These are phyloP conservation scores for Brassicogethes aeneus DNA, from an alignment of 2,888 invertebrate genomes.

Conservation along the genomic window DNA sequence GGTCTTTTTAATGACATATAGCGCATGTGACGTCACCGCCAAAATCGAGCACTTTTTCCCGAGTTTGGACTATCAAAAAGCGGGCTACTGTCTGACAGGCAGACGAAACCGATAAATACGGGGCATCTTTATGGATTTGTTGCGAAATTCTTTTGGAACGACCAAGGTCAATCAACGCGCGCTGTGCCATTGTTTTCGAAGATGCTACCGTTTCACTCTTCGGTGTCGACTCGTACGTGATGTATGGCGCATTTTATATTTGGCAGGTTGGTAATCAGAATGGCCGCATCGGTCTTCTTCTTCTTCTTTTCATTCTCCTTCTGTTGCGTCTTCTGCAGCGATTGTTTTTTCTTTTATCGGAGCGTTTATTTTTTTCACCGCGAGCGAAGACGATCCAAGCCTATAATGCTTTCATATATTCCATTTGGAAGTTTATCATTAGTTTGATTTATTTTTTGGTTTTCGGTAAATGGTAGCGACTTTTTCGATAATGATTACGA, in stretches of 20 bases:
- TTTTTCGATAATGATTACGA: too few relatives aligned
- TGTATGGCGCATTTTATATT: conserved; percentile 16
- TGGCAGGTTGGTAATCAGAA: conserved; percentile 7
- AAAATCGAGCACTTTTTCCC: conserved; percentile 27
- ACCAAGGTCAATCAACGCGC: conserved; percentile 22
- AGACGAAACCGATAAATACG: conserved; percentile 34
- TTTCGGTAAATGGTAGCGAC: too few relatives aligned
- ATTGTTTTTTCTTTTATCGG: conserved; percentile 10
- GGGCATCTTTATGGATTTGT: conserved; percentile 31
- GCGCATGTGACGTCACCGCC: conserved; percentile 3
- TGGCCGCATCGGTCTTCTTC: not conserved
- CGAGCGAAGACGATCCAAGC: not conserved
- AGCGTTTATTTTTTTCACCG: not conserved
- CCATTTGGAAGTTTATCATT: too few relatives aligned
- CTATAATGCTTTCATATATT: not conserved
- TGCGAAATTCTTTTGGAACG: conserved; percentile 24
- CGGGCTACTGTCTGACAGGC: conserved; percentile 28
- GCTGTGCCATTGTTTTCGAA: conserved; percentile 15
- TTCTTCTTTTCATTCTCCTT: too few relatives aligned
- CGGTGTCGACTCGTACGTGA: conserved; percentile 11
- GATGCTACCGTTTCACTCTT: not conserved
- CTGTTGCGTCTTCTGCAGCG: too few relatives aligned
- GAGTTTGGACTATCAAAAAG: conserved; percentile 23
- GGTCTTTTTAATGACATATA: too few relatives aligned
- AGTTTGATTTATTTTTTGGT: not conserved